Evolutionary conservation across 1,140 invertebrate species (phyloP).

Genomic region (Copidosoma floridanum): DNA sequence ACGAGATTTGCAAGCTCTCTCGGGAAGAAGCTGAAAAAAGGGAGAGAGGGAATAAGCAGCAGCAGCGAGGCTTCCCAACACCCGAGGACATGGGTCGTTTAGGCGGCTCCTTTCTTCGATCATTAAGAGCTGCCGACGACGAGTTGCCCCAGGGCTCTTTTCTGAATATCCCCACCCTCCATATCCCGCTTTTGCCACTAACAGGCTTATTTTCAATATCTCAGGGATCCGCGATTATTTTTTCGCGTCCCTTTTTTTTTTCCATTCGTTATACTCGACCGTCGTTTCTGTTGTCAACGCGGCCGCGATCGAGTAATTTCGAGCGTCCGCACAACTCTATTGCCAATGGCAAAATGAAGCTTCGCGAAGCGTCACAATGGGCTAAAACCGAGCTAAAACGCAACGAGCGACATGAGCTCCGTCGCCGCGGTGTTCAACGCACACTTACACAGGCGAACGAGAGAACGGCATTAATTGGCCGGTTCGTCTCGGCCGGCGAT

Average conservation of each 20-base stretch:
- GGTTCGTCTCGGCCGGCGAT: conserved; percentile 28
- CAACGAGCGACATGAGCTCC: neutral
- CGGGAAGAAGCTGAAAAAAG: neutral
- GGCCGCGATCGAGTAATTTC: no score
- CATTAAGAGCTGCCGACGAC: conserved; percentile 48
- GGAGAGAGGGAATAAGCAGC: neutral
- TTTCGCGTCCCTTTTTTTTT: no score
- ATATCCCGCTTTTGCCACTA: conserved; percentile 3
- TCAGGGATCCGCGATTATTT: no score
- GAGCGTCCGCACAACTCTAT: no score
- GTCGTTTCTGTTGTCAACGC: no score
- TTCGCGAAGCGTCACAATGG: no score
- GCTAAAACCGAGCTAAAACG: neutral
- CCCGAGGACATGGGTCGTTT: conserved; percentile 55
- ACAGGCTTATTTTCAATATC: no score
- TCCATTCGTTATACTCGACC: no score
- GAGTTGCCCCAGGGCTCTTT: conserved; percentile 23
- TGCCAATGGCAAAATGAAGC: no score
- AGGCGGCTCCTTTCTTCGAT: conserved; percentile 55
- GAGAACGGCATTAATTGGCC: conserved; percentile 45
- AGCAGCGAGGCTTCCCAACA: conserved; percentile 49
- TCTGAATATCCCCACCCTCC: no score
- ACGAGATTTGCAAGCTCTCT: conserved; percentile 35
- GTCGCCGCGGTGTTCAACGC: conserved; percentile 22
- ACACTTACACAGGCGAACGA: no score